Evolutionary conservation across 2,113 vertebrate genomes (phyloP).

Genomic region (Pterocles orientalis): DNA sequence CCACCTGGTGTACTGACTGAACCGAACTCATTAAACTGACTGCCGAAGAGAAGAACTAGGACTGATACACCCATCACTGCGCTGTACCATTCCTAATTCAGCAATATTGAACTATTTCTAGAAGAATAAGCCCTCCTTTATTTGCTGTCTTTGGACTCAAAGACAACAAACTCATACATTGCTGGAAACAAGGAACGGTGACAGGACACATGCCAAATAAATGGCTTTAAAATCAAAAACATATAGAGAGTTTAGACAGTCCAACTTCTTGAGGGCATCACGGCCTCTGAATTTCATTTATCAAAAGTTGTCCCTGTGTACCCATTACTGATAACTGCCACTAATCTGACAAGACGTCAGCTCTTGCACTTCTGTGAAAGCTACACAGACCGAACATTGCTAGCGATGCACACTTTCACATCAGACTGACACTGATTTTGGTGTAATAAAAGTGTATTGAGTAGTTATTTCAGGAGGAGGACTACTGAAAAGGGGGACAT

Average conservation of each 20-base stretch:
- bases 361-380: background rate
- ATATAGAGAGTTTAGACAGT: background rate
- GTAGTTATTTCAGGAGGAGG: background rate
- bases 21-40: background rate
- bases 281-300: background rate
- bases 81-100: background rate
- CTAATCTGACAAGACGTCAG: background rate
- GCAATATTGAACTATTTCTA: background rate
- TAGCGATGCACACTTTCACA: background rate
- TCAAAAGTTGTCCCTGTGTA: background rate
- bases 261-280: background rate
- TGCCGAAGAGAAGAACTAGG: background rate
- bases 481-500: background rate
- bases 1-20: background rate
- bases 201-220: background rate
- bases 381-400: background rate
- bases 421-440: background rate
- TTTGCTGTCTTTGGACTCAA: background rate
- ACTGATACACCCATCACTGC: background rate
- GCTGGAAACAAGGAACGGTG: background rate
- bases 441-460: background rate
- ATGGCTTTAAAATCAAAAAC: background rate
- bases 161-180: background rate
- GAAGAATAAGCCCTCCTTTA: background rate
- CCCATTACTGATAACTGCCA: background rate